These are phyloP conservation scores for Villa cingulata DNA, from an alignment of 2,888 invertebrate species.

Conservation along the genomic window DNA sequence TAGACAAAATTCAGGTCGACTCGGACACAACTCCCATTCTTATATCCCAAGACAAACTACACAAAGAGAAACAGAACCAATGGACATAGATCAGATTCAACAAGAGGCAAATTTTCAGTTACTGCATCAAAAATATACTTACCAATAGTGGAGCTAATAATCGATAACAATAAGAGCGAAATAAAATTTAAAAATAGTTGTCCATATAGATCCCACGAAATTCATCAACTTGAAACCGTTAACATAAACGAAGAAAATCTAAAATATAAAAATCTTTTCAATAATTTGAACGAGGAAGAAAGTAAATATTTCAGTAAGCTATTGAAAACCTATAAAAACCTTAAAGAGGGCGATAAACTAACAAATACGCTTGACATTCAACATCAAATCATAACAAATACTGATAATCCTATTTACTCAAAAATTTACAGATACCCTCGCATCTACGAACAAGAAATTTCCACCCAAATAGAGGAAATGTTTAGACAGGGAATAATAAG, in stretches of 20 bases:
- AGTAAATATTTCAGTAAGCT: background rate
- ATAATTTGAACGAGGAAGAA: background rate
- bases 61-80: background rate
- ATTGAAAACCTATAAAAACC: background rate
- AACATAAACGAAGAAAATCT: background rate
- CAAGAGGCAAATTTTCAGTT: slow-evolving; percentile 4
- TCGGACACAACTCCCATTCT: too few relatives aligned
- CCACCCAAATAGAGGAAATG: slow-evolving; percentile 1
- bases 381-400: slow-evolving; percentile 4
- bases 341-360: background rate
- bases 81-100: background rate
- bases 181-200: background rate
- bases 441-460: slow-evolving; percentile 2
- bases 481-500: slow-evolving; percentile 17
- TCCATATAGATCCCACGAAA: background rate
- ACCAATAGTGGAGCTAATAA: slow-evolving; percentile 3
- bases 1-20: too few relatives aligned
- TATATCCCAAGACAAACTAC: too few relatives aligned
- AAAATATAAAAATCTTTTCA: background rate
- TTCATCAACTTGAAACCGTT: background rate
- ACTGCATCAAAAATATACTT: background rate
- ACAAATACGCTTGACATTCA: background rate
- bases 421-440: slow-evolving; percentile 6
- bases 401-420: slow-evolving; percentile 4
- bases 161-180: background rate